A percentile compares a stretch with the other conserved stretches of the same genome.
Evolutionary conservation across 2,797 vertebrate species (phyloP).

Genomic region (Bucorvus abyssinicus): DNA sequence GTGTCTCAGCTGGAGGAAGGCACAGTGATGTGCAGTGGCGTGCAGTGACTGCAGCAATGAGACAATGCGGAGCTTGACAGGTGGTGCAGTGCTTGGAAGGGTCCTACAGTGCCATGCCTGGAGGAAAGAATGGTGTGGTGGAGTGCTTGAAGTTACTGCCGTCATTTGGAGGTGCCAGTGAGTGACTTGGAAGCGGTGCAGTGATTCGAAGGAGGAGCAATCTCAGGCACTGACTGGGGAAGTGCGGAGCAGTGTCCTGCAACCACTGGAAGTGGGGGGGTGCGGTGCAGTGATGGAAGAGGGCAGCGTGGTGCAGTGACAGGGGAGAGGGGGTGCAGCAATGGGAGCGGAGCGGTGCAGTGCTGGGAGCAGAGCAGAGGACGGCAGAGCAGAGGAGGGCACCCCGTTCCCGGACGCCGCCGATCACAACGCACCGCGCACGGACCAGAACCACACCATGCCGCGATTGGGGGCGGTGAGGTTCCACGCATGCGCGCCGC

Average conservation of each 20-base stretch:
- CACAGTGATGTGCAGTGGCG: background rate
- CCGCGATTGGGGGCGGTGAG: too few species aligned
- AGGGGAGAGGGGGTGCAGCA: background rate
- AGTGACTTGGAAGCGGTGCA: background rate
- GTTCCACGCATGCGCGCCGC: background rate
- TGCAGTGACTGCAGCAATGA: background rate
- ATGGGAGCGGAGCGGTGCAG: background rate
- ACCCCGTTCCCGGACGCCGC: too few species aligned
- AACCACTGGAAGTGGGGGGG: background rate
- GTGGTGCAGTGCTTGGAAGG: fast-evolving
- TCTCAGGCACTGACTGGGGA: background rate
- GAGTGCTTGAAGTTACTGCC: background rate
- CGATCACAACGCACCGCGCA: too few species aligned
- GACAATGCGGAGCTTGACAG: too few species aligned
- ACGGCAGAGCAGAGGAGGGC: too few species aligned
- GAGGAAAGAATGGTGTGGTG: background rate
- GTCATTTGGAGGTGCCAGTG: background rate
- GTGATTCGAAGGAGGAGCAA: background rate
- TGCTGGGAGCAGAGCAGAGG: too few species aligned
- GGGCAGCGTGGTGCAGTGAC: background rate
- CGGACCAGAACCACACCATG: too few species aligned
- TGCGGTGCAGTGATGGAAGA: background rate
- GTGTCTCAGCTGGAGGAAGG: background rate
- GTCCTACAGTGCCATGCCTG: background rate
- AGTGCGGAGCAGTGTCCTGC: too few species aligned